Conservation (phyloP, 2,797 vertebrate genomes). For the Crocidura indochinensis region DNA sequence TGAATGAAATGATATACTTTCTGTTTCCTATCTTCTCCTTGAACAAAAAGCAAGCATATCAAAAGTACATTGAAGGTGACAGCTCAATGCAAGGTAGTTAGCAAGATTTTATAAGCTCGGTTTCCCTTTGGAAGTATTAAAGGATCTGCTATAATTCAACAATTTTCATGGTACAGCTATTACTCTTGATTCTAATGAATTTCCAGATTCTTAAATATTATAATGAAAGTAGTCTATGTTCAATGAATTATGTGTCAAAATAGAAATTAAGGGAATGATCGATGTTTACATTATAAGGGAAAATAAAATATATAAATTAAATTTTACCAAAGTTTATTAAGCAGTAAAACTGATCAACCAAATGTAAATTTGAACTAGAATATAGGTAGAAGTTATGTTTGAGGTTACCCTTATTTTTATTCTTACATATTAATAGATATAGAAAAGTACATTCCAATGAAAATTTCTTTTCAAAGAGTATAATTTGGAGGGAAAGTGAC, state of each 20-base stretch:
- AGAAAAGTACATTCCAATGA: conserved; percentile 26
- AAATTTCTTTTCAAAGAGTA: background rate
- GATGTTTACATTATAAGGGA: background rate
- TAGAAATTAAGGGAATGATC: background rate
- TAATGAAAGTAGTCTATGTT: background rate
- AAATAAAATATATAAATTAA: background rate
- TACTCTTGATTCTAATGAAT: conserved; percentile 58
- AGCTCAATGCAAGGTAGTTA: conserved; percentile 89
- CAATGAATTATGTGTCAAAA: conserved; percentile 10
- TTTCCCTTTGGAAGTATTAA: conserved; percentile 84
- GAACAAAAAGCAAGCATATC: conserved; percentile 90
- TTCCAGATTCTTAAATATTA: conserved; percentile 26
- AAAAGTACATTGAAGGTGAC: conserved; percentile 91
- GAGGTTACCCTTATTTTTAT: conserved; percentile 28
- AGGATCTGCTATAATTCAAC: conserved; percentile 68
- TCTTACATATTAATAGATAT: background rate
- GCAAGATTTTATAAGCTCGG: conserved; percentile 86
- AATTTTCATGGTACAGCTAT: conserved; percentile 17
- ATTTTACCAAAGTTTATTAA: conserved; percentile 25
- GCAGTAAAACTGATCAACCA: conserved; percentile 48
- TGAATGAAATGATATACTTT: conserved; percentile 91
- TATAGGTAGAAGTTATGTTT: conserved; percentile 10
- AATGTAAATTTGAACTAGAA: background rate
- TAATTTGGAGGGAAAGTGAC: conserved; percentile 12
- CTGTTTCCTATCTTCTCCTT: conserved; percentile 92